Evolutionary conservation across 2,113 vertebrate species (phyloP).

Genomic region (Axis porcinus): DNA sequence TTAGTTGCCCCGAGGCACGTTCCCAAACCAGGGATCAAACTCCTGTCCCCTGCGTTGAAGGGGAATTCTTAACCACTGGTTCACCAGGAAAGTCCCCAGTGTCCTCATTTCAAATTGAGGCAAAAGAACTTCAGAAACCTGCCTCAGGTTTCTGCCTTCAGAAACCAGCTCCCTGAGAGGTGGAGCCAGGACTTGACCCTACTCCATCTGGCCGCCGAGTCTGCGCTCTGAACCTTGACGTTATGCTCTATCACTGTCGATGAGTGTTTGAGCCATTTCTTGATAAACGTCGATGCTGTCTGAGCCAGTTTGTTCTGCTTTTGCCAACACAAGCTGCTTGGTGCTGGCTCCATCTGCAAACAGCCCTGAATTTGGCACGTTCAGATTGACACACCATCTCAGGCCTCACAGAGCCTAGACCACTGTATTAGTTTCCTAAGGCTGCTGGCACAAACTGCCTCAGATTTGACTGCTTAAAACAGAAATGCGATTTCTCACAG

Average conservation of each 20-base stretch:
- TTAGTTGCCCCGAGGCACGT: neutral
- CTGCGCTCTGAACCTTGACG: neutral
- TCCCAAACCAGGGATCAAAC: neutral
- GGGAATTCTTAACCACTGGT: neutral
- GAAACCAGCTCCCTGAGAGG: neutral
- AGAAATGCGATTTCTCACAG: neutral
- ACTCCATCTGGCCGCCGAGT: neutral
- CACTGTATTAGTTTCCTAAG: neutral
- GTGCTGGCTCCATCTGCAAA: neutral
- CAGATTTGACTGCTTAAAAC: neutral
- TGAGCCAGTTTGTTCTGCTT: neutral
- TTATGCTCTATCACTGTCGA: accelerated
- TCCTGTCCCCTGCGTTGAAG: neutral
- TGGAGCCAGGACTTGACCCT: neutral
- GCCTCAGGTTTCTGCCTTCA: neutral
- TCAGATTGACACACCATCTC: neutral
- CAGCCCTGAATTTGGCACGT: neutral
- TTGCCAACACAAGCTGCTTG: neutral
- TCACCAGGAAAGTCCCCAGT: neutral
- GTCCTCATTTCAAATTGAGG: constrained; percentile 9
- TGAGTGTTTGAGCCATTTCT: neutral
- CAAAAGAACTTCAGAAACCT: neutral
- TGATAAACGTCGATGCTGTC: accelerated
- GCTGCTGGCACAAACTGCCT: neutral
- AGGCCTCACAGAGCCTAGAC: neutral